A percentile compares a stretch with the other conserved stretches of the same genome.
Evolutionary conservation across 2,888 invertebrate species (phyloP).

Genomic region (Stramonita haemastoma): DNA sequence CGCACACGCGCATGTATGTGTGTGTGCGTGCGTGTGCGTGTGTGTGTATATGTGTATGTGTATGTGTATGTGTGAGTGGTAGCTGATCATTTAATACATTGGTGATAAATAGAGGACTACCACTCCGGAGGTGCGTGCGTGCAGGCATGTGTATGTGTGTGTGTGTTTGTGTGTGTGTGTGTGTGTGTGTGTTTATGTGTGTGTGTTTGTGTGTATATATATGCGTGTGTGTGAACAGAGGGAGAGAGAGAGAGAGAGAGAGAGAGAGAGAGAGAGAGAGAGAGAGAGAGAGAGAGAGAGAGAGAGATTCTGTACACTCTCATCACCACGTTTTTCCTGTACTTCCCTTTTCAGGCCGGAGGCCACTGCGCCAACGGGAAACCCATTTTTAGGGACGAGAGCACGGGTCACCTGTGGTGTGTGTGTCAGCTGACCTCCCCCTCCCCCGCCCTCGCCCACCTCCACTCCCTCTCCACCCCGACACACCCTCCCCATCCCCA

Average conservation of each 20-base stretch:
- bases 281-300: too few relatives aligned
- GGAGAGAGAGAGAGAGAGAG: too few relatives aligned
- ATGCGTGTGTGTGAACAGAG: too few relatives aligned
- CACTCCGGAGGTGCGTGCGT: neutral
- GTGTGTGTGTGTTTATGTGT: neutral
- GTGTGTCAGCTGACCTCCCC: constrained; percentile 54
- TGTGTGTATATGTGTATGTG: too few relatives aligned
- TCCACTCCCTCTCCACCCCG: neutral
- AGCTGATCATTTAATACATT: too few relatives aligned
- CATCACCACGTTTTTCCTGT: too few relatives aligned
- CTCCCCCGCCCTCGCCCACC: constrained; percentile 40
- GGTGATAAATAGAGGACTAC: too few relatives aligned
- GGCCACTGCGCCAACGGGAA: constrained; percentile 53
- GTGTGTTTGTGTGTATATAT: neutral
- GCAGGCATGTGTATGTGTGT: neutral
- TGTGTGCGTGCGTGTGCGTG: too few relatives aligned
- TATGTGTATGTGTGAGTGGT: too few relatives aligned
- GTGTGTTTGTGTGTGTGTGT: neutral
- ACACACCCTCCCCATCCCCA: neutral
- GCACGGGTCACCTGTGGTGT: constrained; percentile 57
- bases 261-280: too few relatives aligned
- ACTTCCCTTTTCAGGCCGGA: neutral
- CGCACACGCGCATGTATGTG: too few relatives aligned
- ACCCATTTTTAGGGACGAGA: constrained; percentile 55
- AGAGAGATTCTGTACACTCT: too few relatives aligned